These are phyloP conservation scores for Chascanopsetta lugubris DNA, from an alignment of 2,113 vertebrate genomes.

Conservation along the genomic window DNA sequence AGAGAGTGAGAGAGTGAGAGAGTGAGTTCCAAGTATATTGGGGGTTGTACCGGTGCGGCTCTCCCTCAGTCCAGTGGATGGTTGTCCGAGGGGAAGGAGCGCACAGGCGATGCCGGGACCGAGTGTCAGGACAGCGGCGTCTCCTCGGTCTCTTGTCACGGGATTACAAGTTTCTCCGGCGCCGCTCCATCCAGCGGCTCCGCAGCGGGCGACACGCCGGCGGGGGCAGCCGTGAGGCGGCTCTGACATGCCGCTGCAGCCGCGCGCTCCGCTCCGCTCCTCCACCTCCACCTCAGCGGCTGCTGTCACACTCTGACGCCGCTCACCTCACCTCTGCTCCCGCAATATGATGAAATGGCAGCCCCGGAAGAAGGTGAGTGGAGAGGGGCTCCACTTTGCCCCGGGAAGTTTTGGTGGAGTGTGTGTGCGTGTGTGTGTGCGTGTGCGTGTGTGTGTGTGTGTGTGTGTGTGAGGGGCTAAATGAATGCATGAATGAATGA, in stretches of 20 bases:
- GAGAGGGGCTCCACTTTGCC: neutral
- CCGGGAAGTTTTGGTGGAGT: conserved; percentile 39
- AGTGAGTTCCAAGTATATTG: no score
- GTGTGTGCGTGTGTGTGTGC: no score
- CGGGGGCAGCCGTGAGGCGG: conserved; percentile 13
- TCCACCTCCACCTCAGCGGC: no score
- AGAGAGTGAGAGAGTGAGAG: no score
- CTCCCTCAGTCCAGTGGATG: conserved; percentile 26
- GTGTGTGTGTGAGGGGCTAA: no score
- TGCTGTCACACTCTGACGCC: conserved; percentile 82
- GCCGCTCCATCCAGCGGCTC: conserved; percentile 1
- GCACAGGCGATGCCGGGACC: conserved; percentile 35
- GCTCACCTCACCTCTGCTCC: conserved; percentile 76
- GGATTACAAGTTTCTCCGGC: conserved; percentile 65
- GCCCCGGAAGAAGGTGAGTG: conserved; percentile 96
- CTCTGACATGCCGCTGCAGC: conserved; percentile 48
- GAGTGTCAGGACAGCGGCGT: conserved; percentile 9
- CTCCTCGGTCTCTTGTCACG: neutral
- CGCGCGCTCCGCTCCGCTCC: conserved; percentile 27
- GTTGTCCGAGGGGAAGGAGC: conserved; percentile 38
- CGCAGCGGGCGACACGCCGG: neutral
- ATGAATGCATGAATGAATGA: no score
- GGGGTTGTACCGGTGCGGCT: no score
- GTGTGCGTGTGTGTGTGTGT: no score
- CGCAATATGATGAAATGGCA: conserved; percentile 99